phyloP scores from a whole-genome alignment of 2,888 invertebrate species.

The Euphydryas editha region DNA sequence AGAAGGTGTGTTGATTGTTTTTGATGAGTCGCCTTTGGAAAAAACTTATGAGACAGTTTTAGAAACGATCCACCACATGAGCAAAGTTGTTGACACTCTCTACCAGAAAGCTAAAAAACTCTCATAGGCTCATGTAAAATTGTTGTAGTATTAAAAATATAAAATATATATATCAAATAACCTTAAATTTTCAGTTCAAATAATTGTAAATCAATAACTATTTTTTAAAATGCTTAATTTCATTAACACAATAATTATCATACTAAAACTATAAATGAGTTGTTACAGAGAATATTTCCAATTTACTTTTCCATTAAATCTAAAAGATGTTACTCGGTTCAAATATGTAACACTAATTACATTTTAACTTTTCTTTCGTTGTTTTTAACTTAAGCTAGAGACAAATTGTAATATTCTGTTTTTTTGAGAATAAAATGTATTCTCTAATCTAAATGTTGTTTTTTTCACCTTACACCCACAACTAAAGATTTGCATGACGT shows the following conservation, averaged over 20 bases:
- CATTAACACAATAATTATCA: slow-evolving; percentile 45
- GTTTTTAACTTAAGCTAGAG: slow-evolving; percentile 76
- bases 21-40: slow-evolving; percentile 96
- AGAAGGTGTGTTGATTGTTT: slow-evolving; percentile 98
- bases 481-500: slow-evolving; percentile 64
- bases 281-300: slow-evolving; percentile 35
- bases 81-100: slow-evolving; percentile 99
- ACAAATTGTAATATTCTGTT: slow-evolving; percentile 81
- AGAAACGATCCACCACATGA: slow-evolving; percentile 99
- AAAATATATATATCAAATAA: slow-evolving; percentile 77
- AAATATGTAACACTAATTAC: slow-evolving; percentile 59
- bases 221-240: slow-evolving; percentile 65
- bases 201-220: slow-evolving; percentile 69
- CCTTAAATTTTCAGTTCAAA: slow-evolving; percentile 74
- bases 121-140: slow-evolving; percentile 85
- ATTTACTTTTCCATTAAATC: slow-evolving; percentile 41
- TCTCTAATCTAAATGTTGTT: slow-evolving; percentile 72
- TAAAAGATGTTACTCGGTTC: slow-evolving; percentile 61
- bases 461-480: slow-evolving; percentile 60
- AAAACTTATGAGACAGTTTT: slow-evolving; percentile 98
- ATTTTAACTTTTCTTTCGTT: slow-evolving; percentile 55
- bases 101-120: slow-evolving; percentile 99
- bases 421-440: slow-evolving; percentile 81
- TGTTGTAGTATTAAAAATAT: slow-evolving; percentile 76
- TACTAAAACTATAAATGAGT: slow-evolving; percentile 31